A percentile compares a stretch with the other conserved stretches of the same genome.
Conservation (phyloP, 1,140 invertebrate genomes). For the Drosophila azteca region DNA sequence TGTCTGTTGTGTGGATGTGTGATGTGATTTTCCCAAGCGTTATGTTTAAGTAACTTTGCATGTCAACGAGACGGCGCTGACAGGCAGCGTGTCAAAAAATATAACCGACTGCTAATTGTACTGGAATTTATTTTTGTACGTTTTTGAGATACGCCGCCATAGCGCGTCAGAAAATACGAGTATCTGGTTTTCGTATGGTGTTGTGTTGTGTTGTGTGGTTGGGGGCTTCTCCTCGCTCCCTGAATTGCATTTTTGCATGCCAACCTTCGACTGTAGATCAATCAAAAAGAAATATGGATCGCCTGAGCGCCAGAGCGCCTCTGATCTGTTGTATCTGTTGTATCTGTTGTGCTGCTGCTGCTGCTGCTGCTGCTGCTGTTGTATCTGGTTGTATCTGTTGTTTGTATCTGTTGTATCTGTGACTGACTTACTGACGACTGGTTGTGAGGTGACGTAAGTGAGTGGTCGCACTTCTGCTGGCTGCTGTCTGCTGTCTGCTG, state of each 20-base stretch:
- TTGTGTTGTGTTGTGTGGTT: constrained; percentile 37
- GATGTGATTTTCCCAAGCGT: constrained; percentile 6
- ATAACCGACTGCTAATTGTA: constrained; percentile 76
- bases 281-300: constrained; percentile 66
- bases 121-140: constrained; percentile 66
- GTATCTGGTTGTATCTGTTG: constrained; percentile 8
- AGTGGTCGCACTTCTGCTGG: constrained; percentile 35
- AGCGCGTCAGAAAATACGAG: constrained; percentile 11
- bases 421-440: constrained; percentile 20
- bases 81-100: constrained; percentile 66
- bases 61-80: constrained; percentile 49
- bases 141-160: constrained; percentile 19
- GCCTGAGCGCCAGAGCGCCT: constrained; percentile 24
- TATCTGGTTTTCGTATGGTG: constrained; percentile 52
- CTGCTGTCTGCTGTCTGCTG: constrained; percentile 8
- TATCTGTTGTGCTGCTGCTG: neutral
- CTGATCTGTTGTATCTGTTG: constrained; percentile 13
- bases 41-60: constrained; percentile 75
- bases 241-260: constrained; percentile 80
- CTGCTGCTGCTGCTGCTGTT: neutral
- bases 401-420: constrained; percentile 16
- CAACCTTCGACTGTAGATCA: constrained; percentile 78
- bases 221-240: constrained; percentile 53
- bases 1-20: constrained; percentile 10
- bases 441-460: constrained; percentile 42